Evolutionary conservation across 2,888 invertebrate genomes (phyloP), one percentile per base, ranked within the genome.

Genomic region (Xanthia icteritia): DNA sequence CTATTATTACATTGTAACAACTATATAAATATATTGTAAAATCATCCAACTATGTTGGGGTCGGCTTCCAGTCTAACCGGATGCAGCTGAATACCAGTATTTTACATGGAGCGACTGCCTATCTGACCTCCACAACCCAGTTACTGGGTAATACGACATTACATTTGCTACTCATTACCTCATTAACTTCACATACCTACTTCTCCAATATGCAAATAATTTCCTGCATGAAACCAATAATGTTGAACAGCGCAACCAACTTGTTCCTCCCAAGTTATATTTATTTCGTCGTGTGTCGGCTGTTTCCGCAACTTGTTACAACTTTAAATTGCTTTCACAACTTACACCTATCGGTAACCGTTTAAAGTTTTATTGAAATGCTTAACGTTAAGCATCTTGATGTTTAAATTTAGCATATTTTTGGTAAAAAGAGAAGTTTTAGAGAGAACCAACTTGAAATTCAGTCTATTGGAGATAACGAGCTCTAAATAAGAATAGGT

Each of bases 241-340:
- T 31, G 56, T 61, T 13, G 39, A 78, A 58, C 66, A 56, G 20
- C 58, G 6, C 1, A 65, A 77, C 79, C 58, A 83, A 69, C 68
- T 83, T 69, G 27, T 48, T 68, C 75, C 73, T 73, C 60, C 2
- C 58, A 64, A 82, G n/a, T 60, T 61, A 56, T 67, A 74, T 58
- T 66, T 79, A 79, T 75, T 67, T 60, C 74, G 56, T 60, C 39
- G 66, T 48, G 69, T 73, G 51, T 56, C 42, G 76, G 76, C 9
- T 13, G 71, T 66, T 54, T 64, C 67, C 80, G 27, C 39, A 81
- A 73, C 79, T 87, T 67, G 87, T 83, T 79, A 85, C 72, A 89
- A 89, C 81, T 89, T 86, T 61, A 88, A 89, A 90, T 90, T 90
- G 85, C 80, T 89, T 90, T 81, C 54, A 67, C 69, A 77, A 77